Evolutionary conservation across 1,140 invertebrate species (phyloP).

Genomic region (Brachionus sp.): DNA sequence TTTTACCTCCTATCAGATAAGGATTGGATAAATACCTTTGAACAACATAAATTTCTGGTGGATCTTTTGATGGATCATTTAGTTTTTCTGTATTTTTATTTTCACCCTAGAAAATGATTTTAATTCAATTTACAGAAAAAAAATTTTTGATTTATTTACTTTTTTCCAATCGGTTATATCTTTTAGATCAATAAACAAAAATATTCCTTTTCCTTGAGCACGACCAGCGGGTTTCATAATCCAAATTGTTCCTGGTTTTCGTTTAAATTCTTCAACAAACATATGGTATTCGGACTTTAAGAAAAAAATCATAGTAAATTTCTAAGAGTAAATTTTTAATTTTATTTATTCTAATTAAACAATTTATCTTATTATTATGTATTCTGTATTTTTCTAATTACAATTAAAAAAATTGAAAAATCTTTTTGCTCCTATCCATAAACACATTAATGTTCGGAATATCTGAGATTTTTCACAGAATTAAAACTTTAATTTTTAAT

Average conservation of each 20-base stretch:
- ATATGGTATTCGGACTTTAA: slow-evolving; percentile 61
- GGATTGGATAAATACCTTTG: slow-evolving; percentile 60
- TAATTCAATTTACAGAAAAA: background rate
- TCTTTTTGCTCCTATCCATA: too few relatives aligned
- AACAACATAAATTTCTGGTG: slow-evolving; percentile 59
- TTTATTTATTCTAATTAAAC: too few relatives aligned
- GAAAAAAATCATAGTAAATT: background rate
- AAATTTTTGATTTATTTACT: slow-evolving; percentile 48
- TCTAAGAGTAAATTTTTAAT: too few relatives aligned
- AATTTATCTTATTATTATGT: too few relatives aligned
- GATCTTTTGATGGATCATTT: background rate
- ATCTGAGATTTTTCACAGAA: too few relatives aligned
- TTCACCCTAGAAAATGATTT: background rate
- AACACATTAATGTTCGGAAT: too few relatives aligned
- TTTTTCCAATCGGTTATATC: slow-evolving; percentile 64
- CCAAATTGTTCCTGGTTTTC: slow-evolving; percentile 61
- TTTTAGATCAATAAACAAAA: slow-evolving; percentile 61
- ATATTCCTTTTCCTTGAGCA: slow-evolving; percentile 62
- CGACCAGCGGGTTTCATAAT: slow-evolving; percentile 63
- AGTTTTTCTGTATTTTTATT: slow-evolving; percentile 26
- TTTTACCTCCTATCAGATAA: slow-evolving; percentile 58
- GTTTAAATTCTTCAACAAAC: slow-evolving; percentile 63
- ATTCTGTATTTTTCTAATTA: too few relatives aligned
- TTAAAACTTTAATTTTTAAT: too few relatives aligned
- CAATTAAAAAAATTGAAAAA: too few relatives aligned